Base-by-base conservation (phyloP, 2,888 invertebrate species). In the Ochlodes sylvanus region DNA sequence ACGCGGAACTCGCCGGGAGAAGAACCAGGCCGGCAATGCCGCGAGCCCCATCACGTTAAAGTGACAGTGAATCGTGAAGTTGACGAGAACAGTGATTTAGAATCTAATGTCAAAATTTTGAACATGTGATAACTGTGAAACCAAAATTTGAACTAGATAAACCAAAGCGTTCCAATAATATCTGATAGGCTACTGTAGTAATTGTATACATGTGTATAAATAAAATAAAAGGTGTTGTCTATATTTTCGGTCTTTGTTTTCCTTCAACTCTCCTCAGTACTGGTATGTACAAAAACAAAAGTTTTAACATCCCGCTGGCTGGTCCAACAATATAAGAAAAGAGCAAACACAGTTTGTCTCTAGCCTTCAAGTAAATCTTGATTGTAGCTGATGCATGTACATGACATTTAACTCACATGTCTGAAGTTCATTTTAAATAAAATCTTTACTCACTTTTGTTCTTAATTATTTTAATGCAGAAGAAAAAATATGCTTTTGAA, bases 201-300 rank as follows among this genome's bases (percentile, higher is more conserved):
- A 61, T 14, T 62, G 14, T 67, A 34, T n/a, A 34, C 63, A 72
- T 68, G 54, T 50, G 19, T 70, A 72, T 72, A 71, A 70, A 71
- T 56, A 69, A 69, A 77, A 78, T 77, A 77, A 76, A 77, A 65
- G 60, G 76, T 76, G 71, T 74, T 69, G 42, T 12, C 65, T 62
- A 63, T 65, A 61, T 50, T 68, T 52, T 41, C 56, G 58, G 68
- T 72, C 63, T 70, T 74, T 74, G 54, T 69, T 69, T 70, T 56
- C 63, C 69, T 69, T 41, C 50, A 63, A 70, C 41, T 66, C 60
- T 60, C 42, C 66, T 61, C 44, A 54, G 32, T 60, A 32, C 47
- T 63, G 73, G 73, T 74, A 74, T 62, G 73, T 74, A 74, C 66
- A 55, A 65, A 47, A 50, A 65, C 38, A 57, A 61, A 54, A 54